Percentiles rank a stretch among this genome's conserved stretches.
phyloP scores from a whole-genome alignment of 2,113 vertebrate genomes.

The Cyphomyrus discorhynchus region DNA sequence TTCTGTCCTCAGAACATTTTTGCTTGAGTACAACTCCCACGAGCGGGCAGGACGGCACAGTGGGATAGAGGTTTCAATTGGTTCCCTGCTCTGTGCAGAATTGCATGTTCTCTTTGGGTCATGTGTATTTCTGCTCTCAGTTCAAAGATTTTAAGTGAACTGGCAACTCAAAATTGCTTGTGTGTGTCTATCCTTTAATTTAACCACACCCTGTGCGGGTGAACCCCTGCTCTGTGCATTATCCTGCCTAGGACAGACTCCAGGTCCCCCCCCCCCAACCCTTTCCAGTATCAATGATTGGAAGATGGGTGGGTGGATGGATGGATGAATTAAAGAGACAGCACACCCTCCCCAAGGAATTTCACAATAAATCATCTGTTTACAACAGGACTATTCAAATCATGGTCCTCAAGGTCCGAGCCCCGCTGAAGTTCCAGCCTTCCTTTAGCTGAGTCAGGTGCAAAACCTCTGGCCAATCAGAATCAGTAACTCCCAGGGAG shows the following conservation, averaged over 20 bases:
- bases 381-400: neutral
- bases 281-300: neutral
- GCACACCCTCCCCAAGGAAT: neutral
- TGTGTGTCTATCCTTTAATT: neutral
- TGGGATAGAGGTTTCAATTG: neutral
- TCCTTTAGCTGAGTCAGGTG: too few relatives aligned
- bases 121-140: neutral
- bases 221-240: neutral
- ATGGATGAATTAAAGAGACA: conserved; percentile 10
- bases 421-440: too few relatives aligned
- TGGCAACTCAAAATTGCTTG: neutral
- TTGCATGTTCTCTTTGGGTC: neutral
- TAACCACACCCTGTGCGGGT: neutral
- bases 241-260: neutral
- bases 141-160: neutral
- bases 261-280: neutral
- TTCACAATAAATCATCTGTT: neutral
- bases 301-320: neutral
- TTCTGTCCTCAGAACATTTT: too few relatives aligned
- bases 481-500: too few relatives aligned
- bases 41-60: neutral
- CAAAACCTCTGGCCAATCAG: too few relatives aligned
- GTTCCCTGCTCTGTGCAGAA: neutral
- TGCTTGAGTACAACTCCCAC: too few relatives aligned
- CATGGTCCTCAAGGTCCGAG: too few relatives aligned